phyloP scores from a whole-genome alignment of 2,797 vertebrate species.

The Pseudochromis fuscus region DNA sequence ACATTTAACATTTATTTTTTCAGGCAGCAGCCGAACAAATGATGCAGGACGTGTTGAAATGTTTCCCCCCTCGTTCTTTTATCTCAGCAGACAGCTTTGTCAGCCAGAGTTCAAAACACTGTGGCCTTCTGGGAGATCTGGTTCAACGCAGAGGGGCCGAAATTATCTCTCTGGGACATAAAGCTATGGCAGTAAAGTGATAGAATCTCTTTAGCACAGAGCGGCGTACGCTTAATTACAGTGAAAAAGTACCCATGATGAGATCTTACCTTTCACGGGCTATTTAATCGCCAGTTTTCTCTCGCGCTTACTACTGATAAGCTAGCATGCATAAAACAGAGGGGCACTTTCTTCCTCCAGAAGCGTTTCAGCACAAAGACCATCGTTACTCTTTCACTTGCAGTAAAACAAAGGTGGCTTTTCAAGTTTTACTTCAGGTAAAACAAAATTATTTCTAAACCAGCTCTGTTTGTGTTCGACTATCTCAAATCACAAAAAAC shows the following conservation, averaged over 20 bases:
- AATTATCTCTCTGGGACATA: conserved; percentile 76
- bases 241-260: conserved; percentile 84
- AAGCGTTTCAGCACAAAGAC: conserved; percentile 47
- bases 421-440: conserved; percentile 12
- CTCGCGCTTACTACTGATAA: conserved; percentile 52
- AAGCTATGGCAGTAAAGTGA: conserved; percentile 71
- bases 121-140: conserved; percentile 75
- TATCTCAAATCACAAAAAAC: neutral
- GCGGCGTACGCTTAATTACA: conserved; percentile 80
- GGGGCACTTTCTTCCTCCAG: neutral
- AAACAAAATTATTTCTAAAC: conserved; percentile 32
- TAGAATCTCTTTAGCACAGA: conserved; percentile 80
- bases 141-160: conserved; percentile 72
- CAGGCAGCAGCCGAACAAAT: conserved; percentile 80
- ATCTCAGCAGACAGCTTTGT: conserved; percentile 78
- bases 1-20: conserved; percentile 83
- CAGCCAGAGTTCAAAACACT: conserved; percentile 80
- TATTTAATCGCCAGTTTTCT: conserved; percentile 77
- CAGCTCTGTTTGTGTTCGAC: conserved; percentile 3
- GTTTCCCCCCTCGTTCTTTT: conserved; percentile 74
- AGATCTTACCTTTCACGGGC: conserved; percentile 80
- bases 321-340: conserved; percentile 30
- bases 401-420: conserved; percentile 37
- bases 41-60: conserved; percentile 81
- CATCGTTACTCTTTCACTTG: conserved; percentile 43